phyloP scores from a whole-genome alignment of 2,888 invertebrate species.

The Sinelater perroti region DNA sequence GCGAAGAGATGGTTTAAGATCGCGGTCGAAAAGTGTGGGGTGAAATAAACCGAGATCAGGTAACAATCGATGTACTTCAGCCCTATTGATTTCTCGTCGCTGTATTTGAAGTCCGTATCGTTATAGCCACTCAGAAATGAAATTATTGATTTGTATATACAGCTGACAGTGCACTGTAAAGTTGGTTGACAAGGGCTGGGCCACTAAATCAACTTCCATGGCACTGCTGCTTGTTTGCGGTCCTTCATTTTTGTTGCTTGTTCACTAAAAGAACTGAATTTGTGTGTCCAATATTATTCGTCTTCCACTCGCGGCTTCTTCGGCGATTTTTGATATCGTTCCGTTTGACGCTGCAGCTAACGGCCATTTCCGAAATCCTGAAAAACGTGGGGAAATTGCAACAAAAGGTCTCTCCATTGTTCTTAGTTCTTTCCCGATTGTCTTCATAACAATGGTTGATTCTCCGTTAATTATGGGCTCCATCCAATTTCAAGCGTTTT shows the following conservation, averaged over 20 bases:
- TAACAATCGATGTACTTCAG: slow-evolving; percentile 1
- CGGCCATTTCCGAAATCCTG: background rate
- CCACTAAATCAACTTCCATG: slow-evolving; percentile 19
- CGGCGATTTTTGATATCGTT: slow-evolving; percentile 20
- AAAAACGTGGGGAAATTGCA: background rate
- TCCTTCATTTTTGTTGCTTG: too few species aligned
- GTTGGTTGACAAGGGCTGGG: slow-evolving; percentile 27
- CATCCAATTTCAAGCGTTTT: slow-evolving; percentile 5
- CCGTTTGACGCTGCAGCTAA: background rate
- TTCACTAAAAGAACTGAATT: too few species aligned
- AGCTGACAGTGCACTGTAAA: slow-evolving; percentile 30
- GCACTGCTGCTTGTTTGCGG: slow-evolving; percentile 22
- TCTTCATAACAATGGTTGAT: slow-evolving; percentile 6
- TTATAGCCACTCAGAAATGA: slow-evolving; percentile 25
- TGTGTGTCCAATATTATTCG: too few species aligned
- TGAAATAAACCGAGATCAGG: background rate
- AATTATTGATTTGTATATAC: slow-evolving; percentile 29
- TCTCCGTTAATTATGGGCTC: background rate
- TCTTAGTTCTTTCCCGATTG: slow-evolving; percentile 8
- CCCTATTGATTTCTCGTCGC: slow-evolving; percentile 4
- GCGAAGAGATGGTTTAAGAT: slow-evolving; percentile 7
- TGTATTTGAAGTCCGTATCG: slow-evolving; percentile 15
- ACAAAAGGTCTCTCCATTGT: slow-evolving; percentile 6
- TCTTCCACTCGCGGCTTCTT: too few species aligned
- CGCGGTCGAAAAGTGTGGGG: slow-evolving; percentile 2